Percentiles rank a stretch among this genome's conserved stretches.
Conservation (phyloP, 2,888 invertebrate genomes). For the Nomada fucata region DNA sequence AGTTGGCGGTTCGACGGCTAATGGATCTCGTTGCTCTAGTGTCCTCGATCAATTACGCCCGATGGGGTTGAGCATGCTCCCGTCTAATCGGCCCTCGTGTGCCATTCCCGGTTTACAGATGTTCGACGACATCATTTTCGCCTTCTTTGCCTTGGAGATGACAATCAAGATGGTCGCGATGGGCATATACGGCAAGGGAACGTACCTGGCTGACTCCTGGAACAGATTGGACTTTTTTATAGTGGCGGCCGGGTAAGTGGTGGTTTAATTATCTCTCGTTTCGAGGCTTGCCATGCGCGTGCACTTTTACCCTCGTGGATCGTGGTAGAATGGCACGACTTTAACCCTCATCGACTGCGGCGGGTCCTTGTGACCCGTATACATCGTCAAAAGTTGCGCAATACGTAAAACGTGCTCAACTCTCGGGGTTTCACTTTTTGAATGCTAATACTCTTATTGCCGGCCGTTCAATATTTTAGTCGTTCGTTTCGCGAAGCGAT, state of each 20-base stretch:
- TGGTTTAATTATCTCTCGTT: constrained; percentile 33
- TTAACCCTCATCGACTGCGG: background rate
- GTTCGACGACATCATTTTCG: constrained; percentile 99
- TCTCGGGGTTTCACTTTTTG: background rate
- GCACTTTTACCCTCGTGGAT: constrained; percentile 1
- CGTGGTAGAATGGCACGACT: constrained; percentile 11
- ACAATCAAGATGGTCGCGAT: constrained; percentile 99
- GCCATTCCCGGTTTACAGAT: constrained; percentile 86
- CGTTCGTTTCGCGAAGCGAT: no score
- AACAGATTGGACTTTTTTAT: constrained; percentile 99
- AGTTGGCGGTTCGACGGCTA: constrained; percentile 37
- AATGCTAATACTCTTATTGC: no score
- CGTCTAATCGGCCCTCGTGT: constrained; percentile 21
- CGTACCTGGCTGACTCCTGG: constrained; percentile 99
- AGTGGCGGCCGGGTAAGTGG: constrained; percentile 95
- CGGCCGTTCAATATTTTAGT: no score
- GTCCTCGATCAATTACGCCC: constrained; percentile 58
- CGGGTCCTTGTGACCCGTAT: background rate
- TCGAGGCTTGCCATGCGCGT: constrained; percentile 4
- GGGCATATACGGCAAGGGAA: constrained; percentile 96
- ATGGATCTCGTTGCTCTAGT: constrained; percentile 52
- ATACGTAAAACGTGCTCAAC: background rate
- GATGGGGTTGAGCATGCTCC: constrained; percentile 32
- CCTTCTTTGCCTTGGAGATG: constrained; percentile 99
- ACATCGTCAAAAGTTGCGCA: background rate